Conservation (phyloP, 1,140 invertebrate species). For the Scaptomyza graminum region DNA sequence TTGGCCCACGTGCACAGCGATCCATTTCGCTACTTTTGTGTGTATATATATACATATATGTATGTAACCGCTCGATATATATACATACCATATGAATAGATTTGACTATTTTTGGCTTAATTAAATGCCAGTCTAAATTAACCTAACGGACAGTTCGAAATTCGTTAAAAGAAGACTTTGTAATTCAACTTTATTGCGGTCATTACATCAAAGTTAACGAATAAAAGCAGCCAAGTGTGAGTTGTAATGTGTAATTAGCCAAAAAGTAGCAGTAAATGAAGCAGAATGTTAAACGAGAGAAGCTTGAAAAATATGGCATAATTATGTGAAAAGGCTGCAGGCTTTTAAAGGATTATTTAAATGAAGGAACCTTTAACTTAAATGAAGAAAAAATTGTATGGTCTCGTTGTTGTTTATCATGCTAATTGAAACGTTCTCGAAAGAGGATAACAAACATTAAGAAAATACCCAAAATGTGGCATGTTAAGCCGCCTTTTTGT, state of each 20-base stretch:
- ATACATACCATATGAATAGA: background rate
- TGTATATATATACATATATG: background rate
- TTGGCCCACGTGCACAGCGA: conserved; percentile 38
- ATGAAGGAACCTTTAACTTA: no score
- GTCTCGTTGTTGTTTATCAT: background rate
- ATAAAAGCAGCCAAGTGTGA: conserved; percentile 2
- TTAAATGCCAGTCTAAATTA: conserved; percentile 59
- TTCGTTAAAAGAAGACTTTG: conserved; percentile 5
- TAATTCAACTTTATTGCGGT: background rate
- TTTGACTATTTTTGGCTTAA: conserved; percentile 40
- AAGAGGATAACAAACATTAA: conserved; percentile 11
- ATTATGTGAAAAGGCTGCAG: background rate
- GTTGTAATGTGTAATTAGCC: conserved; percentile 16
- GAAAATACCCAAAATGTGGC: conserved; percentile 7
- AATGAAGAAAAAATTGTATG: background rate
- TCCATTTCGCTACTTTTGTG: conserved; percentile 30
- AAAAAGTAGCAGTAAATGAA: background rate
- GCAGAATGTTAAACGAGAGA: background rate
- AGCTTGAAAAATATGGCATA: background rate
- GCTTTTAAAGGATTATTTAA: no score
- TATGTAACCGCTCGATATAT: background rate
- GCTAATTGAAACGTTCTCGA: background rate
- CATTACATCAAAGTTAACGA: conserved; percentile 33
- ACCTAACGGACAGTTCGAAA: conserved; percentile 43
- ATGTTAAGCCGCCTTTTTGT: background rate